Evolutionary conservation across 2,888 invertebrate species (phyloP).

Genomic region (Callinectes sapidus): DNA sequence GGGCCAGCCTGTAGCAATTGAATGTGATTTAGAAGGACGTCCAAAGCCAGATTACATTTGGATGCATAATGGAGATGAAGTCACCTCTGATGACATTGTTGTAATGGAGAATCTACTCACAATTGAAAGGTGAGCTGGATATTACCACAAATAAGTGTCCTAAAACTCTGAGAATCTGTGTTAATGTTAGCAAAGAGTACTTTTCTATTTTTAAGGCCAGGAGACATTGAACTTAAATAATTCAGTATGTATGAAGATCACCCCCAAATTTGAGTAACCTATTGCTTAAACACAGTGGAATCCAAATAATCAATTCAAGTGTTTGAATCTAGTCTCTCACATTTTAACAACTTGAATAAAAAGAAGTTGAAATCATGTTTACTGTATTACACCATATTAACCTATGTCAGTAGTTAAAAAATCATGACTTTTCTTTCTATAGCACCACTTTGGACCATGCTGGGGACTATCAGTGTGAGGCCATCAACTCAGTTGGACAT

Average conservation of each 20-base stretch:
- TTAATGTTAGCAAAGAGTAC: too few species aligned
- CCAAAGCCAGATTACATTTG: constrained; percentile 52
- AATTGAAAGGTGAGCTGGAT: constrained; percentile 53
- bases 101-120: constrained; percentile 42
- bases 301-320: too few species aligned
- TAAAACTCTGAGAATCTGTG: background rate
- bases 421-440: background rate
- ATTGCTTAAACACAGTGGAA: too few species aligned
- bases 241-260: too few species aligned
- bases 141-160: background rate
- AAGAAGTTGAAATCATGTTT: background rate
- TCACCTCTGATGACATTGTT: constrained; percentile 43
- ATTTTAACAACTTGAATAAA: background rate
- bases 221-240: too few species aligned
- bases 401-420: background rate
- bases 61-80: constrained; percentile 49
- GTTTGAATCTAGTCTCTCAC: background rate
- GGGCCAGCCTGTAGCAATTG: constrained; percentile 50
- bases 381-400: background rate
- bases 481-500: constrained; percentile 52
- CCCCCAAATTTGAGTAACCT: too few species aligned
- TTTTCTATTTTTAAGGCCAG: too few species aligned
- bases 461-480: constrained; percentile 60
- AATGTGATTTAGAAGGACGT: constrained; percentile 54
- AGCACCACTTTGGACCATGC: constrained; percentile 49